Base-by-base conservation (phyloP, 1,140 invertebrate genomes). In the Notospermus geniculatus region DNA sequence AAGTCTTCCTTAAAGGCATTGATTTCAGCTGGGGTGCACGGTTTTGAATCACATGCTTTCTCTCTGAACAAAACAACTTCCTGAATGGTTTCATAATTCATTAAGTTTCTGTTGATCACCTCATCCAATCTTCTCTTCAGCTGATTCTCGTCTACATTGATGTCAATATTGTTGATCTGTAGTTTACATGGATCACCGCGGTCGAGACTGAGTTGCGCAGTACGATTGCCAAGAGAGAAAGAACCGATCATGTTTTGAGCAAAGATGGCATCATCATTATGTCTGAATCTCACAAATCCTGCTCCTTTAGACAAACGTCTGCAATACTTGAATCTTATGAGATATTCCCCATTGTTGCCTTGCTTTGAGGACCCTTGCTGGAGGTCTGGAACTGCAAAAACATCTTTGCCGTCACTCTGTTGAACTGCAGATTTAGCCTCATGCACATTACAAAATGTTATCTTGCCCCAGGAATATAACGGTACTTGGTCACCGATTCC, bases 251-350 rank as follows among this genome's bases (percentile, higher is more conserved):
- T 32, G 36, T 28, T n/a, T 2, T 2, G 4, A 54, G 36, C 41
- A 52, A n/a, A 7, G 46, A 27, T 50, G 46, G 25, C n/a, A 43
- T 62, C 36, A 15, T 60, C 66, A 11, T 54, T 32, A 46, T 52
- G 17, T 2, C n/a, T 52, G 57, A 58, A 58, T 15, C 45, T 46
- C 13, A 63, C 32, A 52, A 63, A 63, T 1, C 55, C 61, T 19
- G 50, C n/a, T 19, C 56, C 56, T 58, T 36, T 58, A 5, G 28
- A 11, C 41, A 15, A 23, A 25, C 61, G 17, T n/a, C 61, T 54
- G 22, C n/a, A 39, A 32, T 39, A 58, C 45, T 29, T 52, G 36
- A 63, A 22, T 23, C 30, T 9, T 15, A 52, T 28, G 2, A 23
- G n/a, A 52, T 22, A 63, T n/a, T 63, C 22, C 25, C 17, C 11